phyloP scores from a whole-genome alignment of 1,140 invertebrate species.

The Manduca sexta region DNA sequence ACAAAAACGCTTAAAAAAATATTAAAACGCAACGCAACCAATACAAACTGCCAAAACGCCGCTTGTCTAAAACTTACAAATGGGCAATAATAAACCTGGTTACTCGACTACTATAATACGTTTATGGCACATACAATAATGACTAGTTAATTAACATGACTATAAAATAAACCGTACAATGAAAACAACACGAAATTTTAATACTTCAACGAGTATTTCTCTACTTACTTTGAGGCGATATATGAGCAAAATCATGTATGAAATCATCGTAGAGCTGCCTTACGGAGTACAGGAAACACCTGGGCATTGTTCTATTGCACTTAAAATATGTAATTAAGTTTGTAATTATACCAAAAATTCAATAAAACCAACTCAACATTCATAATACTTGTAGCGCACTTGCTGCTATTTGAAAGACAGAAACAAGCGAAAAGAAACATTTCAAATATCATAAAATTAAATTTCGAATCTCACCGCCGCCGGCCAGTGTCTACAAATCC shows the following conservation, averaged over 20 bases:
- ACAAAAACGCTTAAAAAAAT: too few species aligned
- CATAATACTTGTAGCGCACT: slow-evolving; percentile 42
- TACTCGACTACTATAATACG: too few species aligned
- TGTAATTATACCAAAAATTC: neutral
- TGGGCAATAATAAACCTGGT: too few species aligned
- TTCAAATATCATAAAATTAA: neutral
- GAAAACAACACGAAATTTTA: neutral
- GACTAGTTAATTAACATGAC: too few species aligned
- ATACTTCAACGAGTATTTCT: neutral
- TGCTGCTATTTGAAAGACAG: slow-evolving; percentile 41
- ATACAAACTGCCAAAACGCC: too few species aligned
- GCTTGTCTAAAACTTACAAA: too few species aligned
- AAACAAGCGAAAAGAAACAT: slow-evolving; percentile 5
- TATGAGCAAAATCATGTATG: slow-evolving; percentile 37
- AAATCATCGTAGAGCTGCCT: slow-evolving; percentile 25
- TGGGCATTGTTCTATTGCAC: slow-evolving; percentile 33
- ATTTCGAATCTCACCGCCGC: slow-evolving; percentile 23
- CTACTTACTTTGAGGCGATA: slow-evolving; percentile 29
- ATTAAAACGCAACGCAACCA: too few species aligned
- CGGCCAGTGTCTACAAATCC: slow-evolving; percentile 15
- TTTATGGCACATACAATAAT: too few species aligned
- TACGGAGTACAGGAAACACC: slow-evolving; percentile 45
- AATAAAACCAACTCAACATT: neutral
- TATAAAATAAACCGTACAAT: neutral
- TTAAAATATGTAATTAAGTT: neutral